These are phyloP conservation scores for Idris sp. DNA, from an alignment of 1,140 invertebrate species.

Conservation along the genomic window DNA sequence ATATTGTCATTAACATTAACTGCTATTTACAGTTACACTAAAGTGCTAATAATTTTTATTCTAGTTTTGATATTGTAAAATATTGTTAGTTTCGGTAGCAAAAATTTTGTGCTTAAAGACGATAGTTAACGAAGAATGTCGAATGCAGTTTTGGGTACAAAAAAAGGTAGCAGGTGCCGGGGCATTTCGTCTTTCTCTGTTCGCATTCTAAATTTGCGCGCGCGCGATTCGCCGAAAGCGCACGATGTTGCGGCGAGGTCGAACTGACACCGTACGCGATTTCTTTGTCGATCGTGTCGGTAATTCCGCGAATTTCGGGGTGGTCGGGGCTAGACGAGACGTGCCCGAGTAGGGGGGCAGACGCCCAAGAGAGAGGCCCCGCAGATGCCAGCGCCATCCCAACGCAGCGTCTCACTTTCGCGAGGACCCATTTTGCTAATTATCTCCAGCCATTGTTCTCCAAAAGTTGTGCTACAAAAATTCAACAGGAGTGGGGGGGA, in stretches of 20 bases:
- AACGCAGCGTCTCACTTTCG: neutral
- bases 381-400: conserved; percentile 6
- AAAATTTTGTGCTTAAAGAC: conserved; percentile 10
- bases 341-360: conserved; percentile 3
- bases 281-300: conserved; percentile 60
- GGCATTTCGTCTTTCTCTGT: conserved; percentile 42
- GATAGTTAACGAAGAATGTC: conserved; percentile 23
- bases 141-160: conserved; percentile 17
- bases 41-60: no score
- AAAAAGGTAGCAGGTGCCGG: conserved; percentile 51
- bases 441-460: conserved; percentile 19
- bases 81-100: no score
- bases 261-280: conserved; percentile 51
- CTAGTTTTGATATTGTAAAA: no score
- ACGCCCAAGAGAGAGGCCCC: conserved; percentile 10
- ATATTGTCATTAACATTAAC: no score
- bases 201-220: conserved; percentile 52
- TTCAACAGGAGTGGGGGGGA: no score
- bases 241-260: conserved; percentile 45
- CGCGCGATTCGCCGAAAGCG: conserved; percentile 54
- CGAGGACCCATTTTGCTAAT: conserved; percentile 13
- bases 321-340: conserved; percentile 54
- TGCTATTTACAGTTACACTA: no score
- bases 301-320: conserved; percentile 27
- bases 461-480: no score